A percentile compares a stretch with the other conserved stretches of the same genome.
These are phyloP conservation scores for Eurytoma adleriae DNA, from an alignment of 2,888 invertebrate genomes.

Conservation along the genomic window DNA sequence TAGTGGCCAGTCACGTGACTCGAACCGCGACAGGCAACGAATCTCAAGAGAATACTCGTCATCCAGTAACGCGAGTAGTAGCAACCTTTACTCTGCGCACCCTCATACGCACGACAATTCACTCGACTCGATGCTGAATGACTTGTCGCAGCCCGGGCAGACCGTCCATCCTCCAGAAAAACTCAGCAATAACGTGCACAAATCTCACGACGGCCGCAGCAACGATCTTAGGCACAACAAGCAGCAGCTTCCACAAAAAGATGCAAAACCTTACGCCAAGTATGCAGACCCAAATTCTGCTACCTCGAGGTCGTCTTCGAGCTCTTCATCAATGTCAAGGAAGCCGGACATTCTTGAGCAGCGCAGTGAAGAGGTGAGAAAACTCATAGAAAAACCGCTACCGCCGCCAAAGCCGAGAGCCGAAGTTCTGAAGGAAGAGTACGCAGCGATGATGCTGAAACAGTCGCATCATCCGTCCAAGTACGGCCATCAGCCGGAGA, in stretches of 20 bases:
- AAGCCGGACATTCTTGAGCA: slow-evolving; percentile 65
- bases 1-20: slow-evolving; percentile 61
- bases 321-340: slow-evolving; percentile 30
- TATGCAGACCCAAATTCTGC: slow-evolving; percentile 61
- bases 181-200: slow-evolving; percentile 66
- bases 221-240: slow-evolving; percentile 69
- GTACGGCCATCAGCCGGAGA: slow-evolving; percentile 61
- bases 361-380: slow-evolving; percentile 70
- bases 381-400: slow-evolving; percentile 71
- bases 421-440: slow-evolving; percentile 67
- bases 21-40: slow-evolving; percentile 63
- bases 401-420: slow-evolving; percentile 66
- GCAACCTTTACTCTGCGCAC: slow-evolving; percentile 38
- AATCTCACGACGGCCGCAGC: slow-evolving; percentile 64
- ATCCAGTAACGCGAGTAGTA: slow-evolving; percentile 51
- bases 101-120: slow-evolving; percentile 41
- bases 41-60: slow-evolving; percentile 65
- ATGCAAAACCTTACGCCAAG: slow-evolving; percentile 67
- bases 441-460: slow-evolving; percentile 67
- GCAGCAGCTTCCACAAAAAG: slow-evolving; percentile 61
- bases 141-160: slow-evolving; percentile 57
- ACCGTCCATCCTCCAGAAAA: slow-evolving; percentile 64
- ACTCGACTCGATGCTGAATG: slow-evolving; percentile 48
- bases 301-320: slow-evolving; percentile 13
- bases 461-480: slow-evolving; percentile 67